Percentiles rank a stretch among this genome's conserved stretches.
Conservation (phyloP, 2,888 invertebrate genomes). For the Athripsodes cinereus region DNA sequence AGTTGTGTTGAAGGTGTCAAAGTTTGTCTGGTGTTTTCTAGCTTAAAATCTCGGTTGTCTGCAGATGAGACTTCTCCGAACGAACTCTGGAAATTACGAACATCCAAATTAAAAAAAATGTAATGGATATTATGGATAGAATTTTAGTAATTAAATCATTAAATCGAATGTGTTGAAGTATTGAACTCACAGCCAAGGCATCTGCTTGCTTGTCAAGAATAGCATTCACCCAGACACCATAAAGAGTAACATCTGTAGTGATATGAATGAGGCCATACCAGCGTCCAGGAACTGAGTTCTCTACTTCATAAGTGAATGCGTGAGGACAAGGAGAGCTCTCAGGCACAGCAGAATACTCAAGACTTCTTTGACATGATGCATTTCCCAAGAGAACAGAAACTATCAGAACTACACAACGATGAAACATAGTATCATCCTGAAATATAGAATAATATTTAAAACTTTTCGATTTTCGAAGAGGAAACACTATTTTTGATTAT, state of each 20-base stretch:
- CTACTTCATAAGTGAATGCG: slow-evolving; percentile 52
- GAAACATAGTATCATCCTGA: too few species aligned
- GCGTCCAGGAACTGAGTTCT: slow-evolving; percentile 47
- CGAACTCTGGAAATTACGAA: slow-evolving; percentile 51
- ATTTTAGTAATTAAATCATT: neutral
- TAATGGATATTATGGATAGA: neutral
- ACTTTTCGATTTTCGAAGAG: too few species aligned
- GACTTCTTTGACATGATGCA: too few species aligned
- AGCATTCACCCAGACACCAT: slow-evolving; percentile 54
- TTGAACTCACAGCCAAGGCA: slow-evolving; percentile 50
- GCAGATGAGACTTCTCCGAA: slow-evolving; percentile 52
- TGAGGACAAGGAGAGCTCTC: slow-evolving; percentile 51
- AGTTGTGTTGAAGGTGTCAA: slow-evolving; percentile 52
- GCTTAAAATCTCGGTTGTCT: slow-evolving; percentile 54
- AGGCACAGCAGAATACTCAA: neutral
- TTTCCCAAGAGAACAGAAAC: too few species aligned
- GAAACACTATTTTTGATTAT: too few species aligned
- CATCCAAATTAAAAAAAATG: too few species aligned
- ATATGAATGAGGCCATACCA: slow-evolving; percentile 59
- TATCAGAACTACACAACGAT: too few species aligned
- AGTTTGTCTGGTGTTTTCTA: slow-evolving; percentile 52
- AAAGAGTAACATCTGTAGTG: slow-evolving; percentile 50
- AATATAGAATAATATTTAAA: too few species aligned
- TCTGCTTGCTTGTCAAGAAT: slow-evolving; percentile 54
- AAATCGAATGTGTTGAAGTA: slow-evolving; percentile 9